These are phyloP conservation scores for Merluccius polli DNA, from an alignment of 2,797 vertebrate genomes.

Conservation along the genomic window DNA sequence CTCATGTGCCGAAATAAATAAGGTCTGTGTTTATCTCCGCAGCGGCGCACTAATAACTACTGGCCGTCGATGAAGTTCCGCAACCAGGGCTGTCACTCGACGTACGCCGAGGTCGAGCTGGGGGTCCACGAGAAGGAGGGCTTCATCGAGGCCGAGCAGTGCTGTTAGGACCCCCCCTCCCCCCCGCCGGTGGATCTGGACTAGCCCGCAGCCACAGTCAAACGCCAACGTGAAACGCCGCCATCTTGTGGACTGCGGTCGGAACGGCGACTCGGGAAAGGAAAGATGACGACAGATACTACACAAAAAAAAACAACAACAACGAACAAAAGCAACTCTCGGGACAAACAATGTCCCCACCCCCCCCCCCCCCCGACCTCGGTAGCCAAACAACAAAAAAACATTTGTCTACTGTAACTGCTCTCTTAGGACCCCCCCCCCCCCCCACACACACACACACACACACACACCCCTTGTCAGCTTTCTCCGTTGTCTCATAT, in stretches of 20 bases:
- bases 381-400: constrained; percentile 41
- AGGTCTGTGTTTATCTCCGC: constrained; percentile 24
- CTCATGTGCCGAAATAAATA: neutral
- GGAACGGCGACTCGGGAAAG: constrained; percentile 29
- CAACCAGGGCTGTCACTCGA: constrained; percentile 77
- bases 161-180: constrained; percentile 78
- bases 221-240: constrained; percentile 29
- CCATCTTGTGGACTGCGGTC: constrained; percentile 37
- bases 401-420: constrained; percentile 55
- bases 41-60: constrained; percentile 85
- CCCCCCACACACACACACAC: neutral
- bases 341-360: constrained; percentile 22
- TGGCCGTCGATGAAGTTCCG: constrained; percentile 96
- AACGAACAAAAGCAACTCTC: constrained; percentile 13
- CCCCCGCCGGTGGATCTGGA: constrained; percentile 27
- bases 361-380: constrained; percentile 39
- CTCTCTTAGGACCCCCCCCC: constrained; percentile 14
- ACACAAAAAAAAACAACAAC: too few species aligned
- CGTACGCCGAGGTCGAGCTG: constrained; percentile 87
- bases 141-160: constrained; percentile 90
- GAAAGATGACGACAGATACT: constrained; percentile 29
- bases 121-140: constrained; percentile 88
- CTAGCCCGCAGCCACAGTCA: constrained; percentile 23
- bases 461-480: constrained; percentile 21
- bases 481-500: constrained; percentile 51